Base-by-base conservation (phyloP, 2,113 vertebrate genomes). In the Platysteira castanea region DNA sequence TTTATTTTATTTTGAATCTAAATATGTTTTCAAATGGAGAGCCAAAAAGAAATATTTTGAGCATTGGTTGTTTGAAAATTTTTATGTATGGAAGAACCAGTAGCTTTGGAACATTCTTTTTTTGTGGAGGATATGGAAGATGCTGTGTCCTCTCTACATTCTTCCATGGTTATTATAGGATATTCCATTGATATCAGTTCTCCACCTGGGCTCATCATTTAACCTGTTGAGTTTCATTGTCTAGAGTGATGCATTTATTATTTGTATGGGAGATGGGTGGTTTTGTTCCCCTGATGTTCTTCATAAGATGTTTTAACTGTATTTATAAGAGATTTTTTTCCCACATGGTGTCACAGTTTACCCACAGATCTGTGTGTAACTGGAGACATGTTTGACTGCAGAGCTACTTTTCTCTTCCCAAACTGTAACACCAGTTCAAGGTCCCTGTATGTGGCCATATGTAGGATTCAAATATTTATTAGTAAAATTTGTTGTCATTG, bases 141-240 rank as follows among this genome's bases (percentile, higher is more conserved):
- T 69, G 6, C 37, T 79, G 7, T 82, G 27, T 19, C 21, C 31
- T 71, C 39, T 76, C 15, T 46, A 17, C 13, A 2, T 60, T 67
- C 7, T 69, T 80, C 26, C 22, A 9, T 74, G 26, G n/a, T 86
- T 65, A 41, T 54, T 59, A 4, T 16, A 60, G 33, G 15, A 19
- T 57, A 73, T 23, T 46, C 4, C 13, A 9, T 37, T 69, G 50
- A 30, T 42, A 31, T 12, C 0, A 3, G 6, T 71, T 7, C 7
- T 77, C 22, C 28, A 39, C 41, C 27, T 46, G 44, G 18, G 9
- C 35, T 88, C 9, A 16, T 31, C 27, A 18, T 35, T 27, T 57
- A 49, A 26, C 20, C 31, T 76, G 15, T 6, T 2, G 1, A 69
- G 13, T 64, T 88, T 61, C 3, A 1, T 78, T 46, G 28, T 44